Base-by-base conservation (phyloP, 92 coral and sea anemone genomes). In the Palythoa heliodiscus region DNA sequence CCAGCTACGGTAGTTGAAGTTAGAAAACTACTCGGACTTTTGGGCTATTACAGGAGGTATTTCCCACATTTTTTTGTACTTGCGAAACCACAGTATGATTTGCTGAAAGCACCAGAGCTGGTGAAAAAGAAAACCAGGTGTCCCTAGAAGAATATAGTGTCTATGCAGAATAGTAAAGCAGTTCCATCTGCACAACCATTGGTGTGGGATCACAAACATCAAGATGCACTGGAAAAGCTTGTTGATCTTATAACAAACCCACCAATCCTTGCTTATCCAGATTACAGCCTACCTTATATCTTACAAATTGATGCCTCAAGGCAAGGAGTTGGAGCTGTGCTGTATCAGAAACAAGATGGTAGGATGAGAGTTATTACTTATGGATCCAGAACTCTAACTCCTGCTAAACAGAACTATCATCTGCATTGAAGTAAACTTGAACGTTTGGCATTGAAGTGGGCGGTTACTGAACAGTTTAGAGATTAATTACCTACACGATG, bases 1-100 rank as follows among this genome's bases (percentile, higher is more conserved):
- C 91, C 91, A 35, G 60, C 47, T 29, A 88, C 91, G 1, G 91
- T 88, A 15, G 91, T 85, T 19, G 91, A 88, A 43, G 92, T 85
- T 64, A 74, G 92, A 35, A 78, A 85, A 40, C 60, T 89, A 23
- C 75, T 89, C 24, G 89, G 88, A 19, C 66, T 78, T 22, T 43
- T 83, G 35, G 87, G 91, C 5, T 75, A 83, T 53, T 75, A 83
- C 50, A 37, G 87, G 17, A 20, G 75, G 40, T 82, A 87, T 63
- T 81, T 87, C 19, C 73, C 63, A 15, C 29, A 88, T 39, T 88
- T 88, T 63, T 74, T 87, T 12, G 52, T 73, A 43, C 20, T 66
- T 83, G 86, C 82, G 16, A 60, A 71, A 23, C 91, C 91, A 5
- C 48, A 76, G 52, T 88, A 68, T 57, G 80, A 83, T 63, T 78